phyloP scores from a whole-genome alignment of 2,797 vertebrate species.

The Myiotriccus ornatus region DNA sequence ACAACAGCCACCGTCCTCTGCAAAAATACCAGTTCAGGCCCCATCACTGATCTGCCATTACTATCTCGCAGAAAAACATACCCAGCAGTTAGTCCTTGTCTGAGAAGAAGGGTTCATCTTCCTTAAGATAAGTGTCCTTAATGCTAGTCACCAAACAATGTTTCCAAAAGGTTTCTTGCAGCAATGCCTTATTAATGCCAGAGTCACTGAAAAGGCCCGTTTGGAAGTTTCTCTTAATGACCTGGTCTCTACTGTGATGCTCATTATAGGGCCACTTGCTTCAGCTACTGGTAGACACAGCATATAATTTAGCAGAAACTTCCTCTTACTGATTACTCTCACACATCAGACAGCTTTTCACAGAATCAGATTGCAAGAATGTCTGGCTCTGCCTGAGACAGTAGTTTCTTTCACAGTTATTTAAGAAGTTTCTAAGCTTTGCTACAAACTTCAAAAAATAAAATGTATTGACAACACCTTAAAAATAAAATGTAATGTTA shows the following conservation, averaged over 20 bases:
- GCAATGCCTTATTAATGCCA: conserved; percentile 55
- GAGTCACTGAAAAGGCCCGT: conserved; percentile 27
- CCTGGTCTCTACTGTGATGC: conserved; percentile 51
- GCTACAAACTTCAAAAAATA: background rate
- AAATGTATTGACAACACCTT: background rate
- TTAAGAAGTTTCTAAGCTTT: background rate
- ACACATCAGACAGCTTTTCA: conserved; percentile 5
- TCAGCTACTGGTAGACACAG: background rate
- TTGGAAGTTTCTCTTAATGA: conserved; percentile 69
- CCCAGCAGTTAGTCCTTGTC: background rate
- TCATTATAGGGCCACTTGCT: conserved; percentile 66
- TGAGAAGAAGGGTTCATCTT: background rate
- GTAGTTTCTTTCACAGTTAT: background rate
- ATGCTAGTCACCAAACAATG: conserved; percentile 20
- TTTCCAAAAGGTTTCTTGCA: conserved; percentile 61
- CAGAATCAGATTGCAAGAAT: background rate
- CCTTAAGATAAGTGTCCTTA: conserved; percentile 15
- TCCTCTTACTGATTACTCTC: conserved; percentile 8
- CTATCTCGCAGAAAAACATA: background rate
- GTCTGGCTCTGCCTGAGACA: background rate
- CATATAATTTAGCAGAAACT: conserved; percentile 18
- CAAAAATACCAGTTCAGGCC: background rate
- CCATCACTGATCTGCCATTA: background rate
- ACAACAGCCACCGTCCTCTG: background rate
- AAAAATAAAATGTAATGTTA: background rate